Conservation (phyloP, 1,140 invertebrate species). For the Drosophila fuyamai region DNA sequence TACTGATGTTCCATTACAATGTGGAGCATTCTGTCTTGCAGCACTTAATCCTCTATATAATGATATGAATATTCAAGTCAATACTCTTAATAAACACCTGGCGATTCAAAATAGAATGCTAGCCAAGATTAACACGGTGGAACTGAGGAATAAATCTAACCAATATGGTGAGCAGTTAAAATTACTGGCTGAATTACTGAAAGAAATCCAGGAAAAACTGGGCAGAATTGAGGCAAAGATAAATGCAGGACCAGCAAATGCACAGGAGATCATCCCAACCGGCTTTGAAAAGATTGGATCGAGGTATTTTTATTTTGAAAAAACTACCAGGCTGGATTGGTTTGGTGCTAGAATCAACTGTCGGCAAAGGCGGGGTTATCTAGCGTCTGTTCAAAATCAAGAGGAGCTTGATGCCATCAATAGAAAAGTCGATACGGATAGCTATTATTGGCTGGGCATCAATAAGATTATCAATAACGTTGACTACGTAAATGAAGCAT, state of each 20-base stretch:
- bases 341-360: background rate
- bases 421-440: fast-evolving
- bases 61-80: too few relatives aligned
- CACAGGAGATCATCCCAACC: background rate
- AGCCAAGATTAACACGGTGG: too few relatives aligned
- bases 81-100: too few relatives aligned
- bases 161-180: too few relatives aligned
- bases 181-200: too few relatives aligned
- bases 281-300: background rate
- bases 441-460: background rate
- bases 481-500: background rate
- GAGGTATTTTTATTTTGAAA: background rate
- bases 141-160: too few relatives aligned
- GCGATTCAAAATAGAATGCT: too few relatives aligned
- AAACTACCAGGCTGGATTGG: background rate
- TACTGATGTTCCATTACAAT: too few relatives aligned
- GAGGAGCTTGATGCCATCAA: background rate
- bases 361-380: background rate
- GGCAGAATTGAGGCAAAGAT: background rate
- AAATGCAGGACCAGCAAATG: background rate
- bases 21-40: too few relatives aligned
- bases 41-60: too few relatives aligned
- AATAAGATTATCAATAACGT: background rate
- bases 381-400: background rate
- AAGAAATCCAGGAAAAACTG: background rate